Percentiles rank a stretch among this genome's conserved stretches.
Conservation (phyloP, 2,888 invertebrate species). For the Cataglyphis albicans region DNA sequence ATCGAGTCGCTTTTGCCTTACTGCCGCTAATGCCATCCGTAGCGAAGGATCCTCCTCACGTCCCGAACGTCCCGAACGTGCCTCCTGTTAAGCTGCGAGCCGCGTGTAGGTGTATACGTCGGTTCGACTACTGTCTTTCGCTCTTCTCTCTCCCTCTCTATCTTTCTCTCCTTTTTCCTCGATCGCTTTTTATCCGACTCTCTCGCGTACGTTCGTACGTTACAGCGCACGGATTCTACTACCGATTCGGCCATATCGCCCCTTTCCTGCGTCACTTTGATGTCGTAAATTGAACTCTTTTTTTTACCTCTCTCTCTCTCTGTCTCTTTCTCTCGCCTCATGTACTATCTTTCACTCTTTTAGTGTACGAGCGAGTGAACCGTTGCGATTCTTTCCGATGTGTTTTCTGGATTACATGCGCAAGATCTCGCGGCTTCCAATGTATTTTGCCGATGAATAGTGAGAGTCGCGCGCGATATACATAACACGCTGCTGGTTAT, state of each 20-base stretch:
- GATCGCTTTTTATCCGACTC: constrained; percentile 49
- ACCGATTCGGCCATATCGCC: constrained; percentile 63
- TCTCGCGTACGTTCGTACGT: constrained; percentile 54
- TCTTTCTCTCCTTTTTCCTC: constrained; percentile 12
- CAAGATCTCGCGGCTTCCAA: constrained; percentile 50
- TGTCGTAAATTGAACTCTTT: constrained; percentile 69
- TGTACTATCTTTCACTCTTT: constrained; percentile 37
- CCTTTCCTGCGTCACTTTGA: constrained; percentile 53
- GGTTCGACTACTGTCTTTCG: constrained; percentile 46
- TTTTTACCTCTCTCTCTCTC: constrained; percentile 27
- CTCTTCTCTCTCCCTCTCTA: neutral
- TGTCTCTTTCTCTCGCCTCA: constrained; percentile 10
- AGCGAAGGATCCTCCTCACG: constrained; percentile 56
- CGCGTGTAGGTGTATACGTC: constrained; percentile 31
- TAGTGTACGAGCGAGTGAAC: constrained; percentile 17
- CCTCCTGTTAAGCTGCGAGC: constrained; percentile 52
- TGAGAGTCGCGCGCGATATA: neutral
- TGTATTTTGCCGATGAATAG: constrained; percentile 35
- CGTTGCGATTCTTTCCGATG: constrained; percentile 53
- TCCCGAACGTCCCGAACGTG: constrained; percentile 56
- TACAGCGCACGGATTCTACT: constrained; percentile 59
- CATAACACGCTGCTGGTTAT: constrained; percentile 11
- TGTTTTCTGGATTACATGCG: constrained; percentile 56
- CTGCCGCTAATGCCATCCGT: constrained; percentile 54
- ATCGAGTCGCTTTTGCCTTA: constrained; percentile 66